Conservation (phyloP, 1,140 invertebrate genomes). For the Camponotus floridanus region DNA sequence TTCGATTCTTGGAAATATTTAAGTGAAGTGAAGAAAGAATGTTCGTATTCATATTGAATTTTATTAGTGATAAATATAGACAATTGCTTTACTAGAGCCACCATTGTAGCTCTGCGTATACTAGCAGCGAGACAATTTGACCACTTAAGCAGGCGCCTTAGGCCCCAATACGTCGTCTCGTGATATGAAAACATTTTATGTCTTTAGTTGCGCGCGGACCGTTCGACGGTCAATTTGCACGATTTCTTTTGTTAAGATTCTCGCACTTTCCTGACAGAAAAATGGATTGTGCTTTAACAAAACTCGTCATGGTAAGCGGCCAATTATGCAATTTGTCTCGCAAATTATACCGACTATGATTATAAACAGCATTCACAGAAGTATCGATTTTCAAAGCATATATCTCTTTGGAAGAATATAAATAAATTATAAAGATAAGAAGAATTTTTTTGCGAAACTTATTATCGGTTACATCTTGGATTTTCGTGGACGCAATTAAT, state of each 20-base stretch:
- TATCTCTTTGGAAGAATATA: not conserved
- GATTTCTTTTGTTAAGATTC: not conserved
- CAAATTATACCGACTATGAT: too few relatives aligned
- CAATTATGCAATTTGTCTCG: not conserved
- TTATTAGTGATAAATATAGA: constrained; percentile 48
- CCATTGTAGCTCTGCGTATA: constrained; percentile 20
- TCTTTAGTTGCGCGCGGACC: constrained; percentile 49
- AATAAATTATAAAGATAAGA: constrained; percentile 9
- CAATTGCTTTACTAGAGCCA: not conserved
- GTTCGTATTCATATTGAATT: not conserved
- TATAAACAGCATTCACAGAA: not conserved
- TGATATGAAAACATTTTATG: constrained; percentile 67
- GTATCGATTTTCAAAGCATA: not conserved
- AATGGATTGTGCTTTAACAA: constrained; percentile 67
- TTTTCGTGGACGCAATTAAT: not conserved
- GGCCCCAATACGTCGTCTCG: not conserved
- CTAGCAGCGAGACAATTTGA: constrained; percentile 58
- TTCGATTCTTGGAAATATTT: constrained; percentile 1
- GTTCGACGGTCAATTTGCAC: not conserved
- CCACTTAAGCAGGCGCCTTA: constrained; percentile 72
- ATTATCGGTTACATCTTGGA: too few relatives aligned
- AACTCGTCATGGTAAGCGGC: constrained; percentile 60
- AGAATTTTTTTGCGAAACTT: not conserved
- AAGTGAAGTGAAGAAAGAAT: not conserved
- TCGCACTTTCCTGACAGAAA: not conserved